phyloP scores from a whole-genome alignment of 2,113 vertebrate species.

The Todiramphus chloris region DNA sequence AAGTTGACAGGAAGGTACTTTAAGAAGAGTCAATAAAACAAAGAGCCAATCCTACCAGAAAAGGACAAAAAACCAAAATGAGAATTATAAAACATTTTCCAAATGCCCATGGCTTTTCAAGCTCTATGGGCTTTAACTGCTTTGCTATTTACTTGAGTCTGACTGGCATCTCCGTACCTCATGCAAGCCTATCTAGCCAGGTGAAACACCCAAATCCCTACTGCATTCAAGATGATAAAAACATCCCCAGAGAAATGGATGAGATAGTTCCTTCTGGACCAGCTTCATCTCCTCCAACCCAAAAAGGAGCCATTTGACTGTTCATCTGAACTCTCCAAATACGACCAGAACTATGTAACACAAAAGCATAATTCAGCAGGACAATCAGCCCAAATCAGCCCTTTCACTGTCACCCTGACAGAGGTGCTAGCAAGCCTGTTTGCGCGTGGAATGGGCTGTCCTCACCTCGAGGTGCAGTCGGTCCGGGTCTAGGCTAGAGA shows the following conservation, averaged over 20 bases:
- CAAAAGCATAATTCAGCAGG: not conserved
- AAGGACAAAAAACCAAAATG: not conserved
- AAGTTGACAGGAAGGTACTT: not conserved
- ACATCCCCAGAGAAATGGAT: not conserved
- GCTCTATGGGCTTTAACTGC: not conserved
- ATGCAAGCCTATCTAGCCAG: not conserved
- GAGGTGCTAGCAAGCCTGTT: not conserved
- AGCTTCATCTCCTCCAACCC: not conserved
- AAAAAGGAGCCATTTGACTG: not conserved
- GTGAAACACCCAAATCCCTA: not conserved
- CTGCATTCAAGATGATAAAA: not conserved
- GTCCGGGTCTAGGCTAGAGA: not conserved
- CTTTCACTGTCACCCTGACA: not conserved
- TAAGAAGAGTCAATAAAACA: not conserved
- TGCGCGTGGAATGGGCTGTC: not conserved
- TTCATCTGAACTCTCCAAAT: not conserved
- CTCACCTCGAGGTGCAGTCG: not conserved
- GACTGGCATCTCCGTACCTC: not conserved
- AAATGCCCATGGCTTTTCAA: not conserved
- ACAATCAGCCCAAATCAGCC: not conserved
- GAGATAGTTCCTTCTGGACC: not conserved
- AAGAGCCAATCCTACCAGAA: not conserved
- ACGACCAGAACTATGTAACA: not conserved
- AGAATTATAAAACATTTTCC: not conserved
- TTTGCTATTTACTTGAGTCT: not conserved